Base-by-base conservation (phyloP, 2,113 vertebrate genomes). In the Triplophysa siluroides region DNA sequence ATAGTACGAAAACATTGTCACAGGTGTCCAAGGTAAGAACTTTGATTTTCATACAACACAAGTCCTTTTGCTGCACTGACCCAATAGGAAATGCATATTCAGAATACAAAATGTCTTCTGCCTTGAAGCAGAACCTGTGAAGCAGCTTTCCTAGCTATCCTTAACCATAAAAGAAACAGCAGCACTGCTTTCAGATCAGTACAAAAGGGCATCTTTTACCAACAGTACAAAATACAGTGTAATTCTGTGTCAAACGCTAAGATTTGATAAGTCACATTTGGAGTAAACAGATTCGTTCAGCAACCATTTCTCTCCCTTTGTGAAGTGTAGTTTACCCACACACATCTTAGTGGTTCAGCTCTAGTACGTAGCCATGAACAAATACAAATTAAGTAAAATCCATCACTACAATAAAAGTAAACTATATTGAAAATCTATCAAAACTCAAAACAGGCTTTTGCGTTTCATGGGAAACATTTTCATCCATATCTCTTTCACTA, bases 161-260 rank as follows among this genome's bases (percentile, higher is more conserved):
- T 23, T 73, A 43, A 21, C n/a, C 18, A 6, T 54, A 8, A 21
- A 74, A 58, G 54, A 58, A 23, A 64, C 13, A 26, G 26, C 45
- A 65, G 65, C 24, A 65, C 18, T 76, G 45, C 23, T 76, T 74
- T 73, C n/a, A 47, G 64, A 69, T 67, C 18, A 79, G 38, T 43
- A 76, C 63, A 58, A 60, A 81, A 69, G 11, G 21, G 45, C 26
- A 76, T 13, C 3, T 74, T 79, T 23, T 62, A 81, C 68, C 61
- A 64, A 38, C 10, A 56, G 38, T 77, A 77, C 47, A 43, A 65
- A 69, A 83, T 83, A 79, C 58, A 76, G 71, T 79, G 56, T 68
- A 19, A 43, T 78, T 50, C 43, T 23, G 21, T 50, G 14, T 76
- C 43, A 29, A 45, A 23, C 41, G 24, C 38, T 61, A 43, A 26